phyloP scores from a whole-genome alignment of 2,888 invertebrate genomes.

The Drosophila mayaguana region DNA sequence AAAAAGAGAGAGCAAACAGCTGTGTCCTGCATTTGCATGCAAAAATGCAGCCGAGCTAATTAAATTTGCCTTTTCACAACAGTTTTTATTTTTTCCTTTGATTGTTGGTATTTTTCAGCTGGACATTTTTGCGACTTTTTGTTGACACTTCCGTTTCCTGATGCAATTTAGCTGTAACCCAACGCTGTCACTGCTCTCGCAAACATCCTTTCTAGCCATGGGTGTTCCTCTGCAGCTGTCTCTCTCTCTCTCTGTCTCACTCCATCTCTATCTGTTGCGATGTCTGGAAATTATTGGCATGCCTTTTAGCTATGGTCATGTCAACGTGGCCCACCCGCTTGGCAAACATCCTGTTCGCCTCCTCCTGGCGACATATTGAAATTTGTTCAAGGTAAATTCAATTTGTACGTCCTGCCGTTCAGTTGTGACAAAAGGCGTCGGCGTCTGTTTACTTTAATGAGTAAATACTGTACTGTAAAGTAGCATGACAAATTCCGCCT shows the following conservation, averaged over 20 bases:
- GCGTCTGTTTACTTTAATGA: constrained; percentile 48
- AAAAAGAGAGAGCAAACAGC: constrained; percentile 25
- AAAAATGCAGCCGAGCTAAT: constrained; percentile 47
- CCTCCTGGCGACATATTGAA: constrained; percentile 35
- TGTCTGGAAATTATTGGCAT: constrained; percentile 41
- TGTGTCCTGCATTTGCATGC: constrained; percentile 54
- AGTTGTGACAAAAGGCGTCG: constrained; percentile 32
- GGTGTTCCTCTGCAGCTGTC: constrained; percentile 25
- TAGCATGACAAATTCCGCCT: constrained; percentile 41
- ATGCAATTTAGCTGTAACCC: constrained; percentile 66
- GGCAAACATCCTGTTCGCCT: constrained; percentile 18
- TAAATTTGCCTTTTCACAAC: constrained; percentile 24
- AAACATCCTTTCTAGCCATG: constrained; percentile 55
- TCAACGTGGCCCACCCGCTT: constrained; percentile 37
- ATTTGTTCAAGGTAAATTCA: constrained; percentile 51
- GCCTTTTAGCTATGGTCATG: constrained; percentile 54
- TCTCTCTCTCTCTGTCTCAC: neutral
- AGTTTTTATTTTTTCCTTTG: constrained; percentile 1
- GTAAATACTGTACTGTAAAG: constrained; percentile 35
- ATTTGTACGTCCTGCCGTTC: constrained; percentile 38
- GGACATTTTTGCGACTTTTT: constrained; percentile 41
- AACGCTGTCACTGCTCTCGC: constrained; percentile 48
- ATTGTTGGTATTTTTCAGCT: constrained; percentile 46
- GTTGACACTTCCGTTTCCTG: constrained; percentile 55
- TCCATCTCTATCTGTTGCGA: neutral